A percentile compares a stretch with the other conserved stretches of the same genome.
Evolutionary conservation across 2,888 invertebrate species (phyloP).

Genomic region (Caenorhabditis plicata): DNA sequence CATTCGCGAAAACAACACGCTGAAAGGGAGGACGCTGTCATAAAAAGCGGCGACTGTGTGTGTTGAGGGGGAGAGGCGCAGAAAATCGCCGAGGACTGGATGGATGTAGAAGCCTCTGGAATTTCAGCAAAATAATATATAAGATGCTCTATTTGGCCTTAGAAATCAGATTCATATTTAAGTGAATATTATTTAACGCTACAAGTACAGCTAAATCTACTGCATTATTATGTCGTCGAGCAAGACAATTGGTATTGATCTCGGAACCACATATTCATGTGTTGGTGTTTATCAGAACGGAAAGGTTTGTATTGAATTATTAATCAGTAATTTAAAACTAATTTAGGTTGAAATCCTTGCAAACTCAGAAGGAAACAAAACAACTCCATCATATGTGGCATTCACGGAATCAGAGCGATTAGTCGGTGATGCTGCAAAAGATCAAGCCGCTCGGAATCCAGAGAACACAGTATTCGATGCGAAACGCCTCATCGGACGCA

Average conservation of each 20-base stretch:
- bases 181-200: too few relatives aligned
- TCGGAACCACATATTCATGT: constrained; percentile 45
- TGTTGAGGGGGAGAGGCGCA: too few relatives aligned
- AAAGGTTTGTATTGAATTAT: constrained; percentile 23
- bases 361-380: constrained; percentile 74
- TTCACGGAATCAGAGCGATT: constrained; percentile 69
- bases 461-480: too few relatives aligned
- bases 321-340: not conserved
- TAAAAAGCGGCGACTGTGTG: too few relatives aligned
- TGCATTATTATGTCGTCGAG: constrained; percentile 45
- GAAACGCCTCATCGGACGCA: constrained; percentile 68
- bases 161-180: not conserved
- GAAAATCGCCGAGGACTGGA: too few relatives aligned
- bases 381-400: constrained; percentile 73
- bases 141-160: too few relatives aligned
- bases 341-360: constrained; percentile 67
- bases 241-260: constrained; percentile 51
- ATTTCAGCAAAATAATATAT: too few relatives aligned
- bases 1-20: too few relatives aligned
- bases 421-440: constrained; percentile 69
- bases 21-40: too few relatives aligned
- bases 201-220: constrained; percentile 1
- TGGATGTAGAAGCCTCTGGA: too few relatives aligned
- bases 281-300: constrained; percentile 46
- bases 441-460: constrained; percentile 70